A percentile compares a stretch with the other conserved stretches of the same genome.
Evolutionary conservation across 2,888 invertebrate species (phyloP).

Genomic region (Lasius fuliginosus): DNA sequence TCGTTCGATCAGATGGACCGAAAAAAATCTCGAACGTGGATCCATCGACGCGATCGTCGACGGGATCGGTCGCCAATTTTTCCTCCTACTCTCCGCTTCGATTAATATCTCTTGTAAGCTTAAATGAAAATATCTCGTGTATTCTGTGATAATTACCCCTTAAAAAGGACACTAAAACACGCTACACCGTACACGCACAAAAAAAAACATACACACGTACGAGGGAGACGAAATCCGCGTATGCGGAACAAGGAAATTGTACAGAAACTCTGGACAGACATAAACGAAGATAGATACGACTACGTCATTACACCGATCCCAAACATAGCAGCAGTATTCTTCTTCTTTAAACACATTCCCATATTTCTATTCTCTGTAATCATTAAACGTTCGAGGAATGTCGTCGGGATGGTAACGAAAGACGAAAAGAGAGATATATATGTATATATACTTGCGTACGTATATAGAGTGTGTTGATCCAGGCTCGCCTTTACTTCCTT

Average conservation of each 20-base stretch:
- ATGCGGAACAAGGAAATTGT: conserved; percentile 28
- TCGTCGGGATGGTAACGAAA: conserved; percentile 64
- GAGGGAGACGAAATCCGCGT: conserved; percentile 25
- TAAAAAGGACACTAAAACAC: conserved; percentile 66
- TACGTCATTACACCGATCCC: conserved; percentile 73
- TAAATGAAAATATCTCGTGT: conserved; percentile 84
- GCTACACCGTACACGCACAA: conserved; percentile 66
- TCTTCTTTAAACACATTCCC: conserved; percentile 79
- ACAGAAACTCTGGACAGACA: conserved; percentile 15
- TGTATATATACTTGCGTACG: conserved; percentile 22
- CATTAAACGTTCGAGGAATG: conserved; percentile 76
- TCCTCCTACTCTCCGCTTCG: conserved; percentile 83
- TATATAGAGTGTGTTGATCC: conserved; percentile 39
- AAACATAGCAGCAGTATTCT: conserved; percentile 80
- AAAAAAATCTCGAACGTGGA: conserved; percentile 1
- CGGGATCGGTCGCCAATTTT: conserved; percentile 74
- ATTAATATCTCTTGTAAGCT: conserved; percentile 84
- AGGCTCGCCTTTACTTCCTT: conserved; percentile 38
- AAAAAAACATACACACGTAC: conserved; percentile 61
- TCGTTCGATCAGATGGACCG: not conserved
- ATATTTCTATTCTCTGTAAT: conserved; percentile 80
- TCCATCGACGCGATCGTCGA: conserved; percentile 48
- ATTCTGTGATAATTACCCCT: conserved; percentile 85
- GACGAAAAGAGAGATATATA: conserved; percentile 33
- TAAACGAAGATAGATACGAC: conserved; percentile 13